Evolutionary conservation across 2,797 vertebrate genomes (phyloP).

Genomic region (Darevskia nairensis): DNA sequence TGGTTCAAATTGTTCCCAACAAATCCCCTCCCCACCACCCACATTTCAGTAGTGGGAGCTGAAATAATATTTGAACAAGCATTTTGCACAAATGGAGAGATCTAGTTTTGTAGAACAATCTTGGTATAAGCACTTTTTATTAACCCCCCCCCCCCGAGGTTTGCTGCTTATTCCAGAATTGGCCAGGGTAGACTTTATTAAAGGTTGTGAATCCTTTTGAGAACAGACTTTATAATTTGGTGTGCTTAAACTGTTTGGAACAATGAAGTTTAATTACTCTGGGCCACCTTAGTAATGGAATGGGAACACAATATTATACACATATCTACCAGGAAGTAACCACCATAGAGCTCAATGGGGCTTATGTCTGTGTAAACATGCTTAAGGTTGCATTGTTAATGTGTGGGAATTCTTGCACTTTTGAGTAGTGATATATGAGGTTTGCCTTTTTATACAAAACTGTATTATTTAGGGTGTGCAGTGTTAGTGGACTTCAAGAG

Average conservation of each 20-base stretch:
- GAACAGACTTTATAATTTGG: background rate
- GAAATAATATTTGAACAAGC: slow-evolving; percentile 65
- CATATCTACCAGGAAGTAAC: background rate
- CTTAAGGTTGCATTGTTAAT: background rate
- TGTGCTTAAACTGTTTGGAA: background rate
- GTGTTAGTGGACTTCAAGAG: background rate
- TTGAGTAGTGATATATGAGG: background rate
- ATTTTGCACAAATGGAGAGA: slow-evolving; percentile 58
- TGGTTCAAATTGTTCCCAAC: slow-evolving; percentile 4
- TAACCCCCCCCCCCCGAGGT: background rate
- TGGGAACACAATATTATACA: background rate
- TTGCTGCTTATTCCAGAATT: background rate
- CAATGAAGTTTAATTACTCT: background rate
- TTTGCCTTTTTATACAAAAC: background rate
- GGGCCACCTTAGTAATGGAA: background rate
- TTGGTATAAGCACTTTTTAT: slow-evolving; percentile 46
- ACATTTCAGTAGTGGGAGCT: slow-evolving; percentile 60
- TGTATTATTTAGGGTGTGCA: background rate
- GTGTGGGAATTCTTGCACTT: background rate
- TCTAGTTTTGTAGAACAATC: slow-evolving; percentile 60
- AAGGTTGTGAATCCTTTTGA: slow-evolving; percentile 1
- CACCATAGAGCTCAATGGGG: background rate
- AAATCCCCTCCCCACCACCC: background rate
- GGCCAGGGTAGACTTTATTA: background rate
- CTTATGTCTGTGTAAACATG: background rate